phyloP scores from a whole-genome alignment of 2,113 vertebrate species.

The Hypanus sabinus region DNA sequence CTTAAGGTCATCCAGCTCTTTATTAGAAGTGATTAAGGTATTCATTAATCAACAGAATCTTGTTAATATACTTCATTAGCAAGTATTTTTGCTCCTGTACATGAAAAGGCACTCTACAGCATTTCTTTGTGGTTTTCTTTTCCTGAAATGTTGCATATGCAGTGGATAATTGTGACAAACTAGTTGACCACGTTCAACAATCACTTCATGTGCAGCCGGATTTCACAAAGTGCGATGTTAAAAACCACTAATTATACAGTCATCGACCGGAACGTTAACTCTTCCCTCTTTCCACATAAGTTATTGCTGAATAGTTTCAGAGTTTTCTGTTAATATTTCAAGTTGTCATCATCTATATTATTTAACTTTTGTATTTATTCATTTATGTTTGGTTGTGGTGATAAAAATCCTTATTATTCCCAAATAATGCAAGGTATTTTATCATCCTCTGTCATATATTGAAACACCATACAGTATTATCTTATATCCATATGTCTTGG shows the following conservation, averaged over 20 bases:
- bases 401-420: background rate
- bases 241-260: background rate
- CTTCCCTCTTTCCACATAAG: no score
- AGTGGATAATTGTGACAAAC: background rate
- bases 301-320: no score
- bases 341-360: no score
- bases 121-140: no score
- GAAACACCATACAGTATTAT: background rate
- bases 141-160: background rate
- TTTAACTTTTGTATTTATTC: background rate
- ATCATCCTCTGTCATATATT: background rate
- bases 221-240: background rate
- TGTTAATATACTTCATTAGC: background rate
- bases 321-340: no score
- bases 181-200: background rate
- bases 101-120: background rate
- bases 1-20: background rate
- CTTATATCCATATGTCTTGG: background rate
- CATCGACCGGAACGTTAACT: no score
- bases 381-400: background rate
- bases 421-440: background rate
- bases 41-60: slow-evolving; percentile 4
- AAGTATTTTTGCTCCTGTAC: background rate
- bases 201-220: background rate
- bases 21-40: background rate